A percentile compares a stretch with the other conserved stretches of the same genome.
Conservation (phyloP, 2,888 invertebrate genomes). For the Sussaba pulchella region DNA sequence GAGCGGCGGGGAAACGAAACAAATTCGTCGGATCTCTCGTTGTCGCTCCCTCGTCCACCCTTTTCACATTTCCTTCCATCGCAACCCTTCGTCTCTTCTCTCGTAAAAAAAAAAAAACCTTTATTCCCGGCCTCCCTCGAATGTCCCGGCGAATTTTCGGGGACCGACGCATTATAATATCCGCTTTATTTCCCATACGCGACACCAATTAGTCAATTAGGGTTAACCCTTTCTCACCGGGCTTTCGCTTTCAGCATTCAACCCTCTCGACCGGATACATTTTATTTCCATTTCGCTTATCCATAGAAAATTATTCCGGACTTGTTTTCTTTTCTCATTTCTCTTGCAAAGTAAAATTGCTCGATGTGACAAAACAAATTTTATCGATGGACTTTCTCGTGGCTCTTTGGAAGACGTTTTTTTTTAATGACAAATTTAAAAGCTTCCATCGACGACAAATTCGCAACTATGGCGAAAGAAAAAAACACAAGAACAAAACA, state of each 20-base stretch:
- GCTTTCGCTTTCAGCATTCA: too few relatives aligned
- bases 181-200: conserved; percentile 10
- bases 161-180: conserved; percentile 20
- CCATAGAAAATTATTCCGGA: neutral
- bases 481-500: neutral
- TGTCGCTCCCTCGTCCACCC: conserved; percentile 24
- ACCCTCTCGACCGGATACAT: conserved; percentile 9
- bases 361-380: too few relatives aligned
- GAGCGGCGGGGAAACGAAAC: conserved; percentile 37
- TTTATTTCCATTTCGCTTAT: neutral
- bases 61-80: neutral
- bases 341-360: too few relatives aligned
- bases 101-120: neutral
- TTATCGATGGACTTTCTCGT: too few relatives aligned
- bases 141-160: conserved; percentile 16
- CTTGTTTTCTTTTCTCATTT: neutral
- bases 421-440: conserved; percentile 15
- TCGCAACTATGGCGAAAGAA: conserved; percentile 6
- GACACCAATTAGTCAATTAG: conserved; percentile 57
- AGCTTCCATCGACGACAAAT: conserved; percentile 20
- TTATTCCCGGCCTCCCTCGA: conserved; percentile 15
- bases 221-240: conserved; percentile 11
- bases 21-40: conserved; percentile 52
- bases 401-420: too few relatives aligned
- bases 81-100: neutral